These are phyloP conservation scores for Prosopocoilus inquinatus DNA, from an alignment of 2,888 invertebrate genomes.

Conservation along the genomic window DNA sequence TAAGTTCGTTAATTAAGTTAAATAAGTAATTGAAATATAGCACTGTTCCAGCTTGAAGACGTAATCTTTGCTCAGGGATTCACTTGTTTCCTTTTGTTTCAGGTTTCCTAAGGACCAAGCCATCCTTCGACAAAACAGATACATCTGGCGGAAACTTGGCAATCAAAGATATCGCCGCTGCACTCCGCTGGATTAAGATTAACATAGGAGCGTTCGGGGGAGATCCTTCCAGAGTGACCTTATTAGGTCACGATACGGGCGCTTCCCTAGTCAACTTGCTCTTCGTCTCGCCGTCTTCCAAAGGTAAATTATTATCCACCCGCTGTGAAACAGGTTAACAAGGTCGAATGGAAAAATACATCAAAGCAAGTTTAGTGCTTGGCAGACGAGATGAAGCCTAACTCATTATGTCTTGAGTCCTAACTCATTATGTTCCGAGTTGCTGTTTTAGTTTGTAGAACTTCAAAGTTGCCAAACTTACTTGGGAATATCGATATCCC, in stretches of 20 bases:
- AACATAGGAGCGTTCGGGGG: constrained; percentile 89
- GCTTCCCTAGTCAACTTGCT: constrained; percentile 83
- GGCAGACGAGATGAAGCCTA: neutral
- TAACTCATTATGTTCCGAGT: neutral
- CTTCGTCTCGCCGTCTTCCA: constrained; percentile 76
- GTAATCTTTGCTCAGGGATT: too few relatives aligned
- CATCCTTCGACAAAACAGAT: constrained; percentile 40
- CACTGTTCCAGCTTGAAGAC: too few relatives aligned
- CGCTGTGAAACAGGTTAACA: neutral
- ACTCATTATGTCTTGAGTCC: neutral
- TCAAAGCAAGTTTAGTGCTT: neutral
- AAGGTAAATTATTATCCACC: constrained; percentile 53
- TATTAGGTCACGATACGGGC: constrained; percentile 84
- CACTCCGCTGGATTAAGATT: constrained; percentile 78
- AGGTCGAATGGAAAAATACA: neutral
- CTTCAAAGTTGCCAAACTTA: too few relatives aligned
- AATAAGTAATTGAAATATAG: too few relatives aligned
- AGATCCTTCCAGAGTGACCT: constrained; percentile 75
- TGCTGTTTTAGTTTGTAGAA: too few relatives aligned
- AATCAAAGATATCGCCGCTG: constrained; percentile 79
- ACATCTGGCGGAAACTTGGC: constrained; percentile 66
- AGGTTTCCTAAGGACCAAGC: constrained; percentile 60
- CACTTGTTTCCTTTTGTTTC: constrained; percentile 33
- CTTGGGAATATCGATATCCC: too few relatives aligned
- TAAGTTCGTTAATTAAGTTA: too few relatives aligned